Evolutionary conservation across 2,888 invertebrate species (phyloP).

Genomic region (Thera britannica): DNA sequence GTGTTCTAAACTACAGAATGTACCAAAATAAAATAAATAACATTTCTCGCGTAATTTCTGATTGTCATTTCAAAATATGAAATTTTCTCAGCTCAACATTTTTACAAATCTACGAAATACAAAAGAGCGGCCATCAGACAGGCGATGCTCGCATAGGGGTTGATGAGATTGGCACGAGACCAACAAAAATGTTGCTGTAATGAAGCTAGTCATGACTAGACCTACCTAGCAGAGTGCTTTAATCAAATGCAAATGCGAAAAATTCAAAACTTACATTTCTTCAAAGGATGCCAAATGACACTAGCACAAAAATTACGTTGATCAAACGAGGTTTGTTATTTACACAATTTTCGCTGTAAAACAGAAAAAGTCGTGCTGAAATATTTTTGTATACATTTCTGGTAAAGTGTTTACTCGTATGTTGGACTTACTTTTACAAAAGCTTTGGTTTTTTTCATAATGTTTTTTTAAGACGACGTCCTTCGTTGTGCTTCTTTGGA

Average conservation of each 20-base stretch:
- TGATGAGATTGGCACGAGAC: conserved; percentile 44
- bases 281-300: conserved; percentile 21
- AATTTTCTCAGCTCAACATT: conserved; percentile 5
- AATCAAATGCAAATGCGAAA: conserved; percentile 35
- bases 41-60: conserved; percentile 1
- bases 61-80: conserved; percentile 3
- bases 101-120: conserved; percentile 27
- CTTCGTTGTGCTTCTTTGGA: no score
- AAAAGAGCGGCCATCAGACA: conserved; percentile 24
- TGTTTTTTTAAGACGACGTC: no score
- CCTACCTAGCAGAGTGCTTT: conserved; percentile 26
- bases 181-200: conserved; percentile 43
- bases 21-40: not conserved
- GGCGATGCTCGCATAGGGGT: conserved; percentile 25
- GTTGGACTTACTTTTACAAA: no score
- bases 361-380: not conserved
- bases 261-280: conserved; percentile 30
- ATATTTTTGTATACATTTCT: not conserved
- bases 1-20: not conserved
- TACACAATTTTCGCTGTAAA: not conserved
- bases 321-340: conserved; percentile 11
- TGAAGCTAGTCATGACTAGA: conserved; percentile 32
- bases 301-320: conserved; percentile 14
- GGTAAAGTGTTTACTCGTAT: no score
- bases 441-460: no score